Evolutionary conservation across 2,797 vertebrate genomes (phyloP), one percentile per base, ranked within the genome.

Genomic region (Hemibagrus guttatus): DNA sequence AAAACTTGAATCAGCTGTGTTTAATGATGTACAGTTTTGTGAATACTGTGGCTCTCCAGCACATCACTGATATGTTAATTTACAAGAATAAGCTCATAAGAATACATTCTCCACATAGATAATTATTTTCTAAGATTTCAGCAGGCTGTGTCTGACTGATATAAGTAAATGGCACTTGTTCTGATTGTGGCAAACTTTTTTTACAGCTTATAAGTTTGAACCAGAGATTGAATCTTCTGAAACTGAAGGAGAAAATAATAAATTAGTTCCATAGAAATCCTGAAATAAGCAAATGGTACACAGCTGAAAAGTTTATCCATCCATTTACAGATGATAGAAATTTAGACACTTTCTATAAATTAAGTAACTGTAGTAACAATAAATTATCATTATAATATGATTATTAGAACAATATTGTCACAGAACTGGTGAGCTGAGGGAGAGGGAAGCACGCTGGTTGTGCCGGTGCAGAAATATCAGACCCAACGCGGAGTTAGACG

Each of bases 1-100:
- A 28, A 49, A 75, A 75, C 26, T 75, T 75, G 14, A 75, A 52
- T 75, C 72, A 75, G 72, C 14, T 75, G 46, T 28, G 23, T 54
- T 76, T 76, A 76, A 76, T 11, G 74, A 56, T 56, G 16, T n/a
- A 76, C n/a, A 56, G 54, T 23, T 28, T 78, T 35, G 19, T 58
- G 54, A 78, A 78, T 58, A 17, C 31, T 39, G 19, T 79, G 54
- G 56, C 11, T 79, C 49, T 54, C 6, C 72, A 54, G 42, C 6
- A 75, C 72, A 54, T 14, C 46, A 54, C 13, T 54, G 49, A 17
- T 49, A 5, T 46, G 26, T 49, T 26, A 26, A 72, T 72, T 26
- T 46, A 46, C 21, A 72, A 4, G 23, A 74, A 74, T 74, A 42
- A n/a, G 23, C 66, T 35, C 31, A 39, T 35, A 69, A 19, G 35